Evolutionary conservation across 2,797 vertebrate species (phyloP), one percentile per base, ranked within the genome.

Genomic region (Buceros bicornis): DNA sequence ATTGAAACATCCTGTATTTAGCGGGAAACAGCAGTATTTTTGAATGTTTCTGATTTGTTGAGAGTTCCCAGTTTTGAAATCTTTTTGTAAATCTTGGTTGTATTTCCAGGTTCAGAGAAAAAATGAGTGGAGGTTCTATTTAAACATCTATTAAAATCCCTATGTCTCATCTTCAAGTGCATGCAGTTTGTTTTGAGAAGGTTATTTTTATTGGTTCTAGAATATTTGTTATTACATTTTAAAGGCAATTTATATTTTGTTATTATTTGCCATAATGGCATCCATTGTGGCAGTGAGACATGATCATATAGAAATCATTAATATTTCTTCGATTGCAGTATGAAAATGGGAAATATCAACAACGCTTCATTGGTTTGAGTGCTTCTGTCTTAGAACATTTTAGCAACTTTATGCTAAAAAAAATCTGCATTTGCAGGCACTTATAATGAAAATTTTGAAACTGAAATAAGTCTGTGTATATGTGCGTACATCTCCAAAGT

Each of bases 291-390:
- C 35, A 95, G 45, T 97, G 74, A 97, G 72, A 93, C 58, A 94
- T 61, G 74, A 92, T 60, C 61, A 93, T 58, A 67, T 28, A 95
- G 83, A 94, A 97, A 96, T 93, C 82, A 91, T 92, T 97, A 95
- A 67, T 93, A 89, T 93, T 97, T 96, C 60, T 50, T 77, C 58
- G 71, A 94, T 96, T 96, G 61, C 54, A 89, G 45, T 71, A 64
- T 96, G 94, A 95, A 97, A 89, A 79, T 80, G 45, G 53, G 72
- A 95, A 86, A 93, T 96, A 97, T 84, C 90, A 95, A 80, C 48
- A 91, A 54, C 90, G 76, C 62, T 97, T 96, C 93, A 90, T 81
- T 95, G 77, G 37, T 95, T 94, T 93, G 64, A 95, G 42, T 79
- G 74, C 79, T 97, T 95, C 53, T 82, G 18, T 89, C 90, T 76